These are phyloP conservation scores for Thaleichthys pacificus DNA, from an alignment of 2,797 vertebrate species.

Conservation along the genomic window DNA sequence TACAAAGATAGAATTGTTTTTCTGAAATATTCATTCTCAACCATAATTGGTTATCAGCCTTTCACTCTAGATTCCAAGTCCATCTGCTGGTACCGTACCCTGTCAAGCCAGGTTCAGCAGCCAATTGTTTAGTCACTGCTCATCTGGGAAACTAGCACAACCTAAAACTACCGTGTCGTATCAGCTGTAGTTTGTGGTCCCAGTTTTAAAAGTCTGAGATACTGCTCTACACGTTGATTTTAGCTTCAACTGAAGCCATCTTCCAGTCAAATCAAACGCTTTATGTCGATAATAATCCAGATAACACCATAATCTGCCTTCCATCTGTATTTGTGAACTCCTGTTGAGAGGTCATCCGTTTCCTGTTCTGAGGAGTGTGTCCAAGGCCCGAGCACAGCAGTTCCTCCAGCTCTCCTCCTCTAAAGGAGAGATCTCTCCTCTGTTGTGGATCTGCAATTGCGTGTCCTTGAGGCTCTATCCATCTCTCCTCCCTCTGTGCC, in stretches of 20 bases:
- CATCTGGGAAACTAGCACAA: too few relatives aligned
- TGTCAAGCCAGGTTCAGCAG: too few relatives aligned
- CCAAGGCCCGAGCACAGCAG: slow-evolving; percentile 1
- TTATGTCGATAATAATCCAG: background rate
- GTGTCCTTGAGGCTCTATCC: slow-evolving; percentile 71
- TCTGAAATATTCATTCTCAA: background rate
- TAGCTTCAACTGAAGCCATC: too few relatives aligned
- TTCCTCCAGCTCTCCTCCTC: slow-evolving; percentile 15
- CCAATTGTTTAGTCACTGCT: too few relatives aligned
- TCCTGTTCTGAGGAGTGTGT: slow-evolving; percentile 12
- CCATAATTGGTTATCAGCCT: too few relatives aligned
- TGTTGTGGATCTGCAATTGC: slow-evolving; percentile 27
- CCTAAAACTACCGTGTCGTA: too few relatives aligned
- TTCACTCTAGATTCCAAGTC: too few relatives aligned
- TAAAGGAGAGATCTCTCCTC: slow-evolving; percentile 35
- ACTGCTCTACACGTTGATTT: too few relatives aligned
- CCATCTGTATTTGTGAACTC: background rate
- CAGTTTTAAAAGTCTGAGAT: too few relatives aligned
- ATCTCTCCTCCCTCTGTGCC: slow-evolving; percentile 57
- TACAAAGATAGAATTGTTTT: slow-evolving; percentile 11
- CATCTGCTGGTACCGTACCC: too few relatives aligned
- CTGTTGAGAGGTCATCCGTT: background rate
- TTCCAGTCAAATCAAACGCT: too few relatives aligned
- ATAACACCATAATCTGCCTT: background rate
- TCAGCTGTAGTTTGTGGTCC: too few relatives aligned